Base-by-base conservation (phyloP, 1,140 invertebrate genomes). In the Pygmarrhopalites habei region DNA sequence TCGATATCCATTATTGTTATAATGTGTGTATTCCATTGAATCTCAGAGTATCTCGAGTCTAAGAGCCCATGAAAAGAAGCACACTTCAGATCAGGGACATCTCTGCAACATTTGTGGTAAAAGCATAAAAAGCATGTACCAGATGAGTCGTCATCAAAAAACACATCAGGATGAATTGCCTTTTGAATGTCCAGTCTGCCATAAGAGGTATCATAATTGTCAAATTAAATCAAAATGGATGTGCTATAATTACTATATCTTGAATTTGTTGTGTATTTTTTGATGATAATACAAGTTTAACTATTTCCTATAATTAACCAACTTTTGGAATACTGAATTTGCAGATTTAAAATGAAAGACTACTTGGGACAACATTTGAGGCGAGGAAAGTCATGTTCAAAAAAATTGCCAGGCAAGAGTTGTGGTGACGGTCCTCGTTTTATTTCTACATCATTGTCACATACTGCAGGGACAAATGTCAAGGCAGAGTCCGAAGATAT, bases 331-430 rank as follows among this genome's bases (percentile, higher is more conserved):
- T n/a, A n/a, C n/a, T n/a, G n/a, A n/a, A n/a, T n/a, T 35, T 35
- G 5, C 15, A 35, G 32, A n/a, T 52, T 52, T 23, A 52, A 52
- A 23, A 52, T 52, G 49, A 52, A 52, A 23, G 49, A 52, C 23
- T 52, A 52, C 25, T 26, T 52, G 10, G 49, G 49, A 5, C 49
- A 52, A 29, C 49, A 52, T 29, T 23, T 52, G 4, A 21, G 49
- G 5, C 25, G 25, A 23, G 49, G 49, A 28, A 52, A 52, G n/a
- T 28, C 49, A 28, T 52, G 49, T 28, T 49, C 46, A 12, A 49
- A 49, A 19, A 52, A 52, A 28, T 12, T 52, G 25, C 49, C 49
- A 14, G 10, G 5, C 23, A 47, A 47, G n/a, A 47, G 5, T 5
- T 12, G 19, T n/a, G 5, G 4, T 25, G n/a, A n/a, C 7, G 44